Conservation (phyloP, 1,140 invertebrate genomes). For the Drosophila melanica region DNA sequence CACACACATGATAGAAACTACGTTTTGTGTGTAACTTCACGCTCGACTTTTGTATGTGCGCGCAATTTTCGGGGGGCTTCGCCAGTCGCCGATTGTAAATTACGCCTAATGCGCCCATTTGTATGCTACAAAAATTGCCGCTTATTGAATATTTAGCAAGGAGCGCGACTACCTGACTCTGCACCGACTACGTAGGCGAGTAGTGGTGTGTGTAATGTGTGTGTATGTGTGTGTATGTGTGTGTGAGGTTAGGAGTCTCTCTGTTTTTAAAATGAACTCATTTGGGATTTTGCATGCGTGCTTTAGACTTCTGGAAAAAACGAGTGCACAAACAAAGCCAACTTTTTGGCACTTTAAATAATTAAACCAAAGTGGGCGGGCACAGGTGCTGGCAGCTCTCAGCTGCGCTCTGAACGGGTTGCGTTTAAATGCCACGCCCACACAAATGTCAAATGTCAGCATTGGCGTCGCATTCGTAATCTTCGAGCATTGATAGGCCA, state of each 20-base stretch:
- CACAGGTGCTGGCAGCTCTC: background rate
- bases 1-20: conserved; percentile 46
- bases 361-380: conserved; percentile 57
- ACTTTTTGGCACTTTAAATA: conserved; percentile 76
- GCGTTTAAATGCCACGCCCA: background rate
- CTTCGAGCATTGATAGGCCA: conserved; percentile 56
- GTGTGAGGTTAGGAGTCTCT: conserved; percentile 5
- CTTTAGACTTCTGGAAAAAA: conserved; percentile 45
- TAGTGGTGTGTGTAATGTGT: background rate
- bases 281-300: conserved; percentile 75
- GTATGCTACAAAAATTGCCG: conserved; percentile 82
- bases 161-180: conserved; percentile 21
- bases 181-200: no score
- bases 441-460: conserved; percentile 17
- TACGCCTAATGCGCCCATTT: conserved; percentile 81
- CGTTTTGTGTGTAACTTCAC: conserved; percentile 32
- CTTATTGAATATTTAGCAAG: conserved; percentile 82
- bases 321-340: conserved; percentile 26
- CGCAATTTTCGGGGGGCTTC: conserved; percentile 49
- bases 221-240: background rate
- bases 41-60: conserved; percentile 38
- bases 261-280: conserved; percentile 73
- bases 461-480: conserved; percentile 24
- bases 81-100: conserved; percentile 72
- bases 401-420: conserved; percentile 12